These are phyloP conservation scores for Montipora capricornis DNA, from an alignment of 64 coral and sea anemone genomes.

Conservation along the genomic window DNA sequence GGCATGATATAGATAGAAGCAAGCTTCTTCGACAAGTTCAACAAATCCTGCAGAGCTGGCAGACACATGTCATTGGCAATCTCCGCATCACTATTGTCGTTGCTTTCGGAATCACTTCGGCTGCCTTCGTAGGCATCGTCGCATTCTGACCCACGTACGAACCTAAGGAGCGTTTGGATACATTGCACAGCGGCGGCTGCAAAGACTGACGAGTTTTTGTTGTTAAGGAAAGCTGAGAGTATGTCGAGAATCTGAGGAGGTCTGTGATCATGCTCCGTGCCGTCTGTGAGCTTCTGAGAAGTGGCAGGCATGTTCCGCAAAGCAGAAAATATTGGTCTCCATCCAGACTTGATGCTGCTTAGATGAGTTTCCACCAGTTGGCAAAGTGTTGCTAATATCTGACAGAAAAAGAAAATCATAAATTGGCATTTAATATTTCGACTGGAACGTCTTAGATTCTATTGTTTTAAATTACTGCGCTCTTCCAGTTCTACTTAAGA, in stretches of 20 bases:
- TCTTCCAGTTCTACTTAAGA: no score
- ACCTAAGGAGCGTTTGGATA: slow-evolving; percentile 86
- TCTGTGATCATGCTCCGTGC: slow-evolving; percentile 65
- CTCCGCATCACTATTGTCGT: slow-evolving; percentile 72
- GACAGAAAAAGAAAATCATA: background rate
- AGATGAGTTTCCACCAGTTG: slow-evolving; percentile 81
- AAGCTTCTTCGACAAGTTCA: slow-evolving; percentile 94
- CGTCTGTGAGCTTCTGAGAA: slow-evolving; percentile 50
- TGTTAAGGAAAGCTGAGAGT: slow-evolving; percentile 84
- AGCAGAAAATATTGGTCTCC: slow-evolving; percentile 86
- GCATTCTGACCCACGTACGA: slow-evolving; percentile 78
- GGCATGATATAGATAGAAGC: slow-evolving; percentile 97
- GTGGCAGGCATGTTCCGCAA: slow-evolving; percentile 68
- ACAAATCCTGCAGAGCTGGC: slow-evolving; percentile 81
- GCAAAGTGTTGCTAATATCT: slow-evolving; percentile 79
- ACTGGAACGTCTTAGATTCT: no score
- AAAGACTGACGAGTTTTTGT: slow-evolving; percentile 95
- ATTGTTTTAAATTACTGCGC: no score
- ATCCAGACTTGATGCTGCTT: slow-evolving; percentile 93
- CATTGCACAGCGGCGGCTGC: slow-evolving; percentile 85
- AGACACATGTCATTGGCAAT: slow-evolving; percentile 87
- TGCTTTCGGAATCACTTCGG: slow-evolving; percentile 92
- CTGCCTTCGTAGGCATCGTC: slow-evolving; percentile 79
- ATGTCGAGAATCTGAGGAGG: slow-evolving; percentile 76
- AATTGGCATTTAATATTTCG: background rate